Evolutionary conservation across 2,888 invertebrate species (phyloP).

Genomic region (Lasioglossum leucozonium): DNA sequence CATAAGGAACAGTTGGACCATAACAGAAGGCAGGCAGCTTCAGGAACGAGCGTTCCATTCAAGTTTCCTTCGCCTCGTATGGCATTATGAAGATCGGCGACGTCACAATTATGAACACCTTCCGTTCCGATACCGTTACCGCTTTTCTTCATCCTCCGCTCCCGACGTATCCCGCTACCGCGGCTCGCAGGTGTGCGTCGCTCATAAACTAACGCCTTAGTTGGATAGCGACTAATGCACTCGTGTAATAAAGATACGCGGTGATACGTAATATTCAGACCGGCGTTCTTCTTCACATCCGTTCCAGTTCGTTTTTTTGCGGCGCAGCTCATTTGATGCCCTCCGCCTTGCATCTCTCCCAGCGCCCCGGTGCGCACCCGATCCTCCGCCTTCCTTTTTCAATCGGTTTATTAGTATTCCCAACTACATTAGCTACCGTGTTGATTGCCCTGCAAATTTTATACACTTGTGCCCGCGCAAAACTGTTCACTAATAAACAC

Average conservation of each 20-base stretch:
- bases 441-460: neutral
- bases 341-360: neutral
- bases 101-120: slow-evolving; percentile 80
- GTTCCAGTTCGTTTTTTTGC: slow-evolving; percentile 23
- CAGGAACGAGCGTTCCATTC: slow-evolving; percentile 75
- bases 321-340: neutral
- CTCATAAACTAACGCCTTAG: slow-evolving; percentile 58
- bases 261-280: slow-evolving; percentile 49
- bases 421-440: neutral
- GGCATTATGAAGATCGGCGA: slow-evolving; percentile 83
- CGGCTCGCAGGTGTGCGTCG: slow-evolving; percentile 44
- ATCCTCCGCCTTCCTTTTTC: neutral
- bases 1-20: slow-evolving; percentile 77
- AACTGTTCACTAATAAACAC: neutral
- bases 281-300: slow-evolving; percentile 26
- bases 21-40: slow-evolving; percentile 76
- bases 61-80: slow-evolving; percentile 80
- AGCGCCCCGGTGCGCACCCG: neutral
- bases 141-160: slow-evolving; percentile 56
- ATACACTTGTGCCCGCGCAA: neutral
- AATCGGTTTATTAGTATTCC: slow-evolving; percentile 34
- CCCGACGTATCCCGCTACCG: slow-evolving; percentile 34
- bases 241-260: slow-evolving; percentile 42
- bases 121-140: slow-evolving; percentile 65
- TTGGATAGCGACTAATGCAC: slow-evolving; percentile 41